A percentile compares a stretch with the other conserved stretches of the same genome.
These are phyloP conservation scores for Aphis craccivora DNA, from an alignment of 1,140 invertebrate species.

Conservation along the genomic window DNA sequence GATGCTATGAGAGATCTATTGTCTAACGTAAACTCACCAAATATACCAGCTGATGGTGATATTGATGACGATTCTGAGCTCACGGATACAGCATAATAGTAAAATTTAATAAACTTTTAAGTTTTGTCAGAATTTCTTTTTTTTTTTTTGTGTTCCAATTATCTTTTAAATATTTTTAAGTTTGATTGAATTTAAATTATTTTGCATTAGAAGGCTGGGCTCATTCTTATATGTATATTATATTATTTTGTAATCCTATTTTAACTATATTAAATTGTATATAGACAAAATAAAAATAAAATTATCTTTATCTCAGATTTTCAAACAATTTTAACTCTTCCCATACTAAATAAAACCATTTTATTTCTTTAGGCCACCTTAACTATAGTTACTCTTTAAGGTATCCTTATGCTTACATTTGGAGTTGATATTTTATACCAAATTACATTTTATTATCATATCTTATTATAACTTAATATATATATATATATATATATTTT, in stretches of 20 bases:
- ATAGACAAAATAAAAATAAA: not conserved
- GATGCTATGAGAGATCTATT: constrained; percentile 78
- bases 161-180: not conserved
- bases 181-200: not conserved
- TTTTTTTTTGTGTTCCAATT: not conserved
- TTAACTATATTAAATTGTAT: not conserved
- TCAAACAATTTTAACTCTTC: not conserved
- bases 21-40: constrained; percentile 68
- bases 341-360: not conserved
- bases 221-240: constrained; percentile 3
- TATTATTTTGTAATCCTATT: not conserved
- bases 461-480: not conserved
- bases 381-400: not conserved
- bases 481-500: too few relatives aligned
- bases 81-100: constrained; percentile 46
- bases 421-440: not conserved
- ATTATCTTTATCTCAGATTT: not conserved
- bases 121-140: not conserved
- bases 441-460: not conserved
- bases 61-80: constrained; percentile 61
- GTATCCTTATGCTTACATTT: not conserved
- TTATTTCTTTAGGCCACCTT: not conserved
- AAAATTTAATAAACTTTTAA: not conserved
- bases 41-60: constrained; percentile 62
- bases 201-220: constrained; percentile 20